These are phyloP conservation scores for Drosophila gaucha DNA, from an alignment of 2,888 invertebrate species.

Conservation along the genomic window DNA sequence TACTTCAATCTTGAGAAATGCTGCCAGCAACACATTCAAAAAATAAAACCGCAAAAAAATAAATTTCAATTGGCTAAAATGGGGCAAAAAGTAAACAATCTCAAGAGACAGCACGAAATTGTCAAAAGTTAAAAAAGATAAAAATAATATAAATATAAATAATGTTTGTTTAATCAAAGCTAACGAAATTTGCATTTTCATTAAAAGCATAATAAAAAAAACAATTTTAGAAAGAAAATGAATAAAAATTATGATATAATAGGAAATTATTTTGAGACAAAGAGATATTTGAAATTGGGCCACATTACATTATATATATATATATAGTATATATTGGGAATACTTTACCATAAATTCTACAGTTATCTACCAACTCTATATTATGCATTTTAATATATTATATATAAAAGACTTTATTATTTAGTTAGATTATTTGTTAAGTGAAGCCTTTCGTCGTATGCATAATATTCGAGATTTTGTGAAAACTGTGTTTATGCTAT, in stretches of 20 bases:
- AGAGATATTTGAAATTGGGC: background rate
- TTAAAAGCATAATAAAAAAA: background rate
- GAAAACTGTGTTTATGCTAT: no score
- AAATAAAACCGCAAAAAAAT: conserved; percentile 4
- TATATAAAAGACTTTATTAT: no score
- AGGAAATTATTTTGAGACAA: no score
- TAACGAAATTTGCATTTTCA: background rate
- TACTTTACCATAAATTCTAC: no score
- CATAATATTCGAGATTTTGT: no score
- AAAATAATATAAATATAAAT: background rate
- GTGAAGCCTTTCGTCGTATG: no score
- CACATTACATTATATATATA: no score
- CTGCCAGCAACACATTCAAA: conserved; percentile 21
- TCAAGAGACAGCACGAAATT: conserved; percentile 11
- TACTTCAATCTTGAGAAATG: conserved; percentile 49
- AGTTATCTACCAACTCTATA: no score
- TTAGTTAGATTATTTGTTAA: no score
- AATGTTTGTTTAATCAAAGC: background rate
- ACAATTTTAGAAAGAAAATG: background rate
- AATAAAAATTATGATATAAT: background rate
- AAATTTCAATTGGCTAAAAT: conserved; percentile 36
- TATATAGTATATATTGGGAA: background rate
- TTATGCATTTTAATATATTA: no score
- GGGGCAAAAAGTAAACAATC: conserved; percentile 5
- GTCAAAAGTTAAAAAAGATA: conserved; percentile 15